phyloP scores from a whole-genome alignment of 2,113 vertebrate species.

The Cavia aperea region DNA sequence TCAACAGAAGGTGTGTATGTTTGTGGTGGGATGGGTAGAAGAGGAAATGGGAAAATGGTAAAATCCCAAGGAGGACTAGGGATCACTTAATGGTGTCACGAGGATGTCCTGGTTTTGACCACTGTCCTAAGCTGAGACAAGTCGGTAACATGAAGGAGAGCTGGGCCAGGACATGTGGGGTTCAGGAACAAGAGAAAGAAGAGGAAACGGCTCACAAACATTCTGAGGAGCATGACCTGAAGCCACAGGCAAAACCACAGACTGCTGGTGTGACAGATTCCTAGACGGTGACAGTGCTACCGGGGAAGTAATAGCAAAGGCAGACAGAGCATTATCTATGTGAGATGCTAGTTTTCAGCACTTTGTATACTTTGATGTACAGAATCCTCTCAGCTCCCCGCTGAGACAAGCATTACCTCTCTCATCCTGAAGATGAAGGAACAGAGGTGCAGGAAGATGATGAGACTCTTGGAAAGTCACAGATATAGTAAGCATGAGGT shows the following conservation, averaged over 20 bases:
- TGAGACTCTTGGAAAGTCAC: neutral
- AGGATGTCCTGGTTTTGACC: neutral
- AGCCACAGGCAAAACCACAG: neutral
- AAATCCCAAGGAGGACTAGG: neutral
- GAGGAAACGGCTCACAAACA: neutral
- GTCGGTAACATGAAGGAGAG: neutral
- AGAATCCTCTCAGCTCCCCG: neutral
- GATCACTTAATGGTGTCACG: neutral
- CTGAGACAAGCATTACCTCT: neutral
- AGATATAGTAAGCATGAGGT: neutral
- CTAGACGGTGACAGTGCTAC: accelerated
- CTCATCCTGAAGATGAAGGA: neutral
- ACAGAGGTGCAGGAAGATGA: neutral
- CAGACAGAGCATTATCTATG: accelerated
- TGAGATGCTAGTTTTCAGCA: accelerated
- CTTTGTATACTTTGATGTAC: neutral
- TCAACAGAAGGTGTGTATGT: accelerated
- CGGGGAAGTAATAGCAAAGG: accelerated
- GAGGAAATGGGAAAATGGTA: neutral
- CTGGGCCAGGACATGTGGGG: neutral
- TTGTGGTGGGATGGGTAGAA: neutral
- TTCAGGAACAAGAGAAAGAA: neutral
- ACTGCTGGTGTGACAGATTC: accelerated
- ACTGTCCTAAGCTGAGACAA: neutral
- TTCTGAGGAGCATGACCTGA: accelerated